Base-by-base conservation (phyloP, 2,888 invertebrate species). In the Pollenia angustigena region DNA sequence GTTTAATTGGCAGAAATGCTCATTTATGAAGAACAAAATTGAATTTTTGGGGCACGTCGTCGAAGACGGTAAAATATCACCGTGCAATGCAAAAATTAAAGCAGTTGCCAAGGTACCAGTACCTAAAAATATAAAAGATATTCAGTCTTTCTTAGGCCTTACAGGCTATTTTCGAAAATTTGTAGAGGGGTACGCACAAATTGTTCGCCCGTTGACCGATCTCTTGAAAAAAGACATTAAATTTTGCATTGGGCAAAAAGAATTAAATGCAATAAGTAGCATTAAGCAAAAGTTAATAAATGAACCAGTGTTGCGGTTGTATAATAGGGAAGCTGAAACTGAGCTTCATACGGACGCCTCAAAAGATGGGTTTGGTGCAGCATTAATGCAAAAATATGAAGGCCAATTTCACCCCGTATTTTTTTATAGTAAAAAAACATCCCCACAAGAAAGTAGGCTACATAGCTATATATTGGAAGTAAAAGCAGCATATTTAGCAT, bases 131-230 rank as follows among this genome's bases (percentile, higher is more conserved):
- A 75, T 16, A 7, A 84, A 82, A 44, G 44, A 48, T 4, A 16
- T 87, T 6, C 81, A 88, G 44, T 14, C 84, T 2, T 87, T 87
- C 68, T 10, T 85, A 3, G 88, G 85, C 1, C 32, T 88, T 9
- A 87, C 88, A 7, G 79, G 76, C 2, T 87, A 87, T 52, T 87
- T 85, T 56, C 16, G 88, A 16, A 62, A 82, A 23, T 86, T 85
- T 50, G 48, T 85, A 9, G 16, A 66, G 48, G 48, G 78, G 23
- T 87, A 81, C 18, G 85, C 92, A 1, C 56, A 88, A 42, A 90
- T 91, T 18, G 91, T 92, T 4, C 90, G 89, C 76, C 91, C 91
- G 6, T 81, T 92, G 60, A 90, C 90, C 11, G 91, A 92, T 62
- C 42, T 86, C 6, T 44, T 89, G 14, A 54, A 82, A n/a, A 85